Conservation (phyloP, 2,888 invertebrate species). For the Cosmopolites sordidus region DNA sequence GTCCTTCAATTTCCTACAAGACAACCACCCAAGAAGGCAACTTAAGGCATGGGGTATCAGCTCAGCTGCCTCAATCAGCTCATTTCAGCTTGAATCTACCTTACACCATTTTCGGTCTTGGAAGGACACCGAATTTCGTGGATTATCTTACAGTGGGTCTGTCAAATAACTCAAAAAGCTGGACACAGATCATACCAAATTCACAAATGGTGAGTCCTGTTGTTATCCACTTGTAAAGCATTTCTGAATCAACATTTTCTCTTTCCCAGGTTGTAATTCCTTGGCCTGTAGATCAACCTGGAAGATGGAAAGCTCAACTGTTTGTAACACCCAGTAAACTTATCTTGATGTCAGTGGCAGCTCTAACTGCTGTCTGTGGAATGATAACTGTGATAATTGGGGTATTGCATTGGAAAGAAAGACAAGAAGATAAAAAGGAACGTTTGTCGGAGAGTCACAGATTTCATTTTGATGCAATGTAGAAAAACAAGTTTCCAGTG, state of each 20-base stretch:
- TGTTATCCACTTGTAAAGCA: not conserved
- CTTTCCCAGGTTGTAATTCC: slow-evolving; percentile 67
- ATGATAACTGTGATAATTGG: slow-evolving; percentile 81
- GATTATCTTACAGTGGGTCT: slow-evolving; percentile 81
- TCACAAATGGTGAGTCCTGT: slow-evolving; percentile 77
- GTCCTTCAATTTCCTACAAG: slow-evolving; percentile 45
- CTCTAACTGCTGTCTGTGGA: slow-evolving; percentile 79
- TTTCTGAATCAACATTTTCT: not conserved
- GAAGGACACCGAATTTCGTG: slow-evolving; percentile 95
- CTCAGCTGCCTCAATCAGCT: slow-evolving; percentile 88
- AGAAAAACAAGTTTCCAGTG: slow-evolving; percentile 32
- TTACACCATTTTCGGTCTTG: slow-evolving; percentile 94
- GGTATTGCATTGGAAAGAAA: slow-evolving; percentile 86
- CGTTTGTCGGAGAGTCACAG: slow-evolving; percentile 74
- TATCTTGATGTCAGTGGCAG: slow-evolving; percentile 86
- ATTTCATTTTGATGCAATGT: slow-evolving; percentile 87
- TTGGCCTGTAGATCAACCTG: slow-evolving; percentile 69
- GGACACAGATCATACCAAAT: slow-evolving; percentile 94
- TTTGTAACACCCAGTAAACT: slow-evolving; percentile 94
- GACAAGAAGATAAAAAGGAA: slow-evolving; percentile 74
- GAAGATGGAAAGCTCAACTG: slow-evolving; percentile 82
- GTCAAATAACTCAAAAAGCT: slow-evolving; percentile 65
- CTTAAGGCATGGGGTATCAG: slow-evolving; percentile 73
- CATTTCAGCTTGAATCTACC: slow-evolving; percentile 92
- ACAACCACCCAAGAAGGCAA: slow-evolving; percentile 87